Conservation (phyloP, 2,797 vertebrate genomes). For the Microchirus variegatus region DNA sequence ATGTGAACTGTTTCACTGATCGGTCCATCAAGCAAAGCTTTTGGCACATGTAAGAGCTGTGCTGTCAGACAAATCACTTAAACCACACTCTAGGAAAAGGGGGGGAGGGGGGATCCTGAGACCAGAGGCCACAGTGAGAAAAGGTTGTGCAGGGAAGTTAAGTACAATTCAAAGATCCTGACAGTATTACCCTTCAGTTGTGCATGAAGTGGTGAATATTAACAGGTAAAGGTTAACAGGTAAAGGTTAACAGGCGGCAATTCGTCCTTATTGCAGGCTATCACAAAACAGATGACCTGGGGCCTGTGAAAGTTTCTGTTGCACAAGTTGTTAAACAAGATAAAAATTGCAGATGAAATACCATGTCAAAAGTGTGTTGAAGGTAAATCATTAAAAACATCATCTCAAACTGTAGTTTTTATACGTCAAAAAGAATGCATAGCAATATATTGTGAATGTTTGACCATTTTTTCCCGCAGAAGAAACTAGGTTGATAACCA, state of each 20-base stretch:
- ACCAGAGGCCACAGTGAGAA: constrained; percentile 54
- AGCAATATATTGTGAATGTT: too few species aligned
- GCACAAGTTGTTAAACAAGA: neutral
- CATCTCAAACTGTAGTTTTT: too few species aligned
- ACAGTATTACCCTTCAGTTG: constrained; percentile 19
- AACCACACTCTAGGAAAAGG: constrained; percentile 42
- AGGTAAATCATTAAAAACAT: too few species aligned
- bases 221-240: neutral
- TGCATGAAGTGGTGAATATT: neutral
- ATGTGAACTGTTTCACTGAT: constrained; percentile 34
- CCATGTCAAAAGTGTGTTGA: too few species aligned
- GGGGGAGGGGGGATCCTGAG: constrained; percentile 40
- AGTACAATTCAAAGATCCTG: too few species aligned
- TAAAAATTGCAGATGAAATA: too few species aligned
- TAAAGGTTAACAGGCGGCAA: constrained; percentile 23
- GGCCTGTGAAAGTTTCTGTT: neutral
- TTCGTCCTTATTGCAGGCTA: neutral
- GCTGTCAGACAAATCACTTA: constrained; percentile 70
- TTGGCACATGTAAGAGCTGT: constrained; percentile 72
- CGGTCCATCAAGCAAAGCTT: constrained; percentile 67
- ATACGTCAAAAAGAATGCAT: too few species aligned
- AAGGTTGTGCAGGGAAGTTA: constrained; percentile 33
- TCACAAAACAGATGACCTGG: neutral
- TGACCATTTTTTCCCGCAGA: too few species aligned
- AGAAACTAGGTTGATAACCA: too few species aligned